Percentiles rank a stretch among this genome's conserved stretches.
Conservation (phyloP, 1,140 invertebrate species). For the Calephelis nemesis region DNA sequence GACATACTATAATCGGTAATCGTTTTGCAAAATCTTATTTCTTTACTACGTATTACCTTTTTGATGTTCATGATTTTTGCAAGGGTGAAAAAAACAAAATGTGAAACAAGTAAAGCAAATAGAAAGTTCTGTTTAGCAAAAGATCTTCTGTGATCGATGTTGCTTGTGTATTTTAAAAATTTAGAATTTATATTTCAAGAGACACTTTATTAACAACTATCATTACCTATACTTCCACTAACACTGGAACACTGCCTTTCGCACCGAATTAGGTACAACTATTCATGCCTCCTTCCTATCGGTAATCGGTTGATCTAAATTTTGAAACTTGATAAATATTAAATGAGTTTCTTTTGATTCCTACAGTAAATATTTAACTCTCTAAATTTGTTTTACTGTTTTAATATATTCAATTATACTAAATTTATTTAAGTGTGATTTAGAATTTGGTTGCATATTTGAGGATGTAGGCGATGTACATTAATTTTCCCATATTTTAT, state of each 20-base stretch:
- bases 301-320: constrained; percentile 23
- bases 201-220: constrained; percentile 12
- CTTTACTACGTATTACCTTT: no score
- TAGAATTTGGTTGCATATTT: constrained; percentile 70
- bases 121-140: neutral
- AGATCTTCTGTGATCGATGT: constrained; percentile 11
- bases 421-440: constrained; percentile 68
- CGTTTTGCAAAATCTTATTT: no score
- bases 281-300: constrained; percentile 9
- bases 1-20: no score
- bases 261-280: constrained; percentile 5
- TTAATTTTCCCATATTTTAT: constrained; percentile 2
- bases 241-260: constrained; percentile 5
- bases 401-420: constrained; percentile 54
- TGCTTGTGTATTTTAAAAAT: constrained; percentile 10
- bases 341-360: constrained; percentile 33
- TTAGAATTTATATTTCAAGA: constrained; percentile 12
- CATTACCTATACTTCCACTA: constrained; percentile 3
- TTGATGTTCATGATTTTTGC: neutral
- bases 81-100: neutral
- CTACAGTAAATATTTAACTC: constrained; percentile 51
- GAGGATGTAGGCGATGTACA: constrained; percentile 43
- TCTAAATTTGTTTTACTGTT: constrained; percentile 51
- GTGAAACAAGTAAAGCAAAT: neutral
- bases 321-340: constrained; percentile 33